phyloP scores from a whole-genome alignment of 2,113 vertebrate species.

The Albula goreensis region DNA sequence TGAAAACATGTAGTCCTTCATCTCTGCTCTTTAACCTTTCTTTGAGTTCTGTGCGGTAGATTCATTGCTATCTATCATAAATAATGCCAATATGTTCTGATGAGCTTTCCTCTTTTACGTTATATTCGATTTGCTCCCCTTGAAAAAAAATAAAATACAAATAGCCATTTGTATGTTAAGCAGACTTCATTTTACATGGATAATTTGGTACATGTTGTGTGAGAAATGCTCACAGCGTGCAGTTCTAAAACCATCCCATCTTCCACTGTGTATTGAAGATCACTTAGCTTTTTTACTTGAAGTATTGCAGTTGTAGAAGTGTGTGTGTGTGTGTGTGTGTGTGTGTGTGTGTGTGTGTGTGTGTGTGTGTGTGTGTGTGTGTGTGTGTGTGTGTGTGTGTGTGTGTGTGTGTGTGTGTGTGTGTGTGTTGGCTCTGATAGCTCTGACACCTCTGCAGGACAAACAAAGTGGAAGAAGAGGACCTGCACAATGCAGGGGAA shows the following conservation, averaged over 20 bases:
- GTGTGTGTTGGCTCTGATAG: neutral
- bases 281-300: too few species aligned
- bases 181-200: neutral
- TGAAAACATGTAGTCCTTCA: too few species aligned
- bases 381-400: neutral
- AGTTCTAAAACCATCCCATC: neutral
- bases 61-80: too few species aligned
- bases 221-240: neutral
- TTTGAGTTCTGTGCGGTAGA: too few species aligned
- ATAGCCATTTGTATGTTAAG: neutral
- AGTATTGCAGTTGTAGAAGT: neutral
- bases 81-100: neutral
- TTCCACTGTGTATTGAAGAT: too few species aligned
- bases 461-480: slow-evolving; percentile 19
- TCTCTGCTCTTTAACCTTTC: too few species aligned
- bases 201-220: neutral
- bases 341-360: neutral
- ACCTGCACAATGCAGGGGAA: slow-evolving; percentile 23
- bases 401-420: neutral
- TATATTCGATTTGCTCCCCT: neutral
- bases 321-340: neutral
- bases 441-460: neutral
- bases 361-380: slow-evolving; percentile 12
- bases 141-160: neutral
- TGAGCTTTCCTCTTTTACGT: neutral